Evolutionary conservation across 2,888 invertebrate genomes (phyloP), one percentile per base, ranked within the genome.

Genomic region (Bugulina stolonifera): DNA sequence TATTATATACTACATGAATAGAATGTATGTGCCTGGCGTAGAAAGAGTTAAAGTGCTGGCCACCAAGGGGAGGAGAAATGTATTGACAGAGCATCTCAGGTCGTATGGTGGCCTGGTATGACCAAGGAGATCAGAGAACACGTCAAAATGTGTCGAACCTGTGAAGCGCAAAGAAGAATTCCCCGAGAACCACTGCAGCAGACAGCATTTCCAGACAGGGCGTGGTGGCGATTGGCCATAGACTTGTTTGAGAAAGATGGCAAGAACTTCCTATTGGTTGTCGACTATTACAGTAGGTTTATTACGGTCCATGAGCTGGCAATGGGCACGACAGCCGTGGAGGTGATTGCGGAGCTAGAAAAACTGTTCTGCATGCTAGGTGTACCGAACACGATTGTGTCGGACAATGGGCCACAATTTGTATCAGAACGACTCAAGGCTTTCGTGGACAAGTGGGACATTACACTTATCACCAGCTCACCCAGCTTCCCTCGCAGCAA

Each of bases 201-300:
- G 18, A n/a, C 5, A 57, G n/a, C 25, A 5, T 18, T 57, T 18
- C 52, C 25, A 25, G 57, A n/a, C 14, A 57, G 25, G 25, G n/a
- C 57, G 25, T 57, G 14, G 57, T 57, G 57, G 57, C n/a, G 10
- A 25, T 5, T 57, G 57, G 23, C 57, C n/a, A n/a, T n/a, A n/a
- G 23, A 57, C 57, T 57, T 57, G 57, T 57, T 57, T 57, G 57
- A 57, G 57, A n/a, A 23, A 5, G 57, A 57, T 5, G 57, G 57
- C n/a, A 14, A 25, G 57, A 57, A 18, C 10, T 57, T 23, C 25
- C 23, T 25, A n/a, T 5, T 57, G 5, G 57, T 57, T 18, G 57
- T 57, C 5, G 57, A 57, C 57, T 57, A 57, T 5, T 57, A 18
- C 23, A 57, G 57, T 25, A 5, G 25, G 5, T 57, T 23, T n/a